Conservation (phyloP, 2,797 vertebrate genomes). For the Ceryle rudis region DNA sequence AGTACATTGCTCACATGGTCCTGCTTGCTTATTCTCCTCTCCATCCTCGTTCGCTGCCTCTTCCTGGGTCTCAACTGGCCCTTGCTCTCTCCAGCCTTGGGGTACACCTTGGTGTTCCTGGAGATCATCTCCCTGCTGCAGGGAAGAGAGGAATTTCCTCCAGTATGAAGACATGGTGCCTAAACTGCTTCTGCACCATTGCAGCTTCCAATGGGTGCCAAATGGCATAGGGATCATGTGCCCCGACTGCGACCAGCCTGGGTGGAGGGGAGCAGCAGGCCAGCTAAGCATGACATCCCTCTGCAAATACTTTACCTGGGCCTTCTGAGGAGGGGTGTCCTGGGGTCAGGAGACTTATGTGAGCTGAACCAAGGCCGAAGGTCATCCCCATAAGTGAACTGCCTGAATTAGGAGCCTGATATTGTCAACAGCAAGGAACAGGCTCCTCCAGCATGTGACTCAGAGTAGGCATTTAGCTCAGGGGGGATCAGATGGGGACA, state of each 20-base stretch:
- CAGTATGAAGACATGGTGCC: accelerated
- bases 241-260: accelerated
- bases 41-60: accelerated
- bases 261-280: neutral
- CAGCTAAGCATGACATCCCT: neutral
- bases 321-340: neutral
- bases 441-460: neutral
- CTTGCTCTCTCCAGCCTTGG: neutral
- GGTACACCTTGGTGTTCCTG: neutral
- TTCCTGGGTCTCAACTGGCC: accelerated
- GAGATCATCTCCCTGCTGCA: neutral
- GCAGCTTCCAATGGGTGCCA: too few relatives aligned
- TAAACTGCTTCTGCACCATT: neutral
- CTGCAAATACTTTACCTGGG: neutral
- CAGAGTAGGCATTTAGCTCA: accelerated
- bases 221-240: accelerated
- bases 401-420: neutral
- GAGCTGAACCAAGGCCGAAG: neutral
- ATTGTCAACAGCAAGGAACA: neutral
- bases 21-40: neutral
- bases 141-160: neutral
- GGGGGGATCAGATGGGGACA: neutral
- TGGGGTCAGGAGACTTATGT: accelerated
- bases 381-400: neutral
- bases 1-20: neutral